These are phyloP conservation scores for Nomada ferruginata DNA, from an alignment of 2,888 invertebrate genomes.

Conservation along the genomic window DNA sequence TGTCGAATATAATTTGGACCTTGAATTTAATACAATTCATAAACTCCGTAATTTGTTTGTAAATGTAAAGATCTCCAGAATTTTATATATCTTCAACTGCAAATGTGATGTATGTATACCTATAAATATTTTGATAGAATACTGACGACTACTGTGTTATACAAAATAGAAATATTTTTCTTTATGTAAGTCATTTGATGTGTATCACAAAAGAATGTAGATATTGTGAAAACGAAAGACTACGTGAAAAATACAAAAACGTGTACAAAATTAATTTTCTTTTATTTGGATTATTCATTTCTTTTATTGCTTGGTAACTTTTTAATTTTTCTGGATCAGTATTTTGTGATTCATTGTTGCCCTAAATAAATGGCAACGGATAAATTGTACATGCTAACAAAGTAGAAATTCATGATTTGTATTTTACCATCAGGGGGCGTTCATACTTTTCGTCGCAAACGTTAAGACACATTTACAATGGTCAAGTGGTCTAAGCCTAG, in stretches of 20 bases:
- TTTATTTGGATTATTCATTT: not conserved
- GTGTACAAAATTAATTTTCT: not conserved
- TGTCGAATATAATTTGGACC: not conserved
- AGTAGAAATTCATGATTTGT: conserved; percentile 6
- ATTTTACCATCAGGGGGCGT: not conserved
- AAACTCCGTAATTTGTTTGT: not conserved
- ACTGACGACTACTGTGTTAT: conserved; percentile 14
- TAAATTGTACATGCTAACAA: not conserved
- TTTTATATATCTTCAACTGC: conserved; percentile 15
- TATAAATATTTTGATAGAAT: conserved; percentile 27
- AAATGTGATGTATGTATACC: conserved; percentile 23
- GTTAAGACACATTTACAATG: conserved; percentile 34
- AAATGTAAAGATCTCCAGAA: conserved; percentile 24
- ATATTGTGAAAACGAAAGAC: conserved; percentile 17
- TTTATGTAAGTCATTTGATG: conserved; percentile 13
- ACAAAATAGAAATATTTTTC: conserved; percentile 17
- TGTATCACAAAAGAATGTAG: not conserved
- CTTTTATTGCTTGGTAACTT: not conserved
- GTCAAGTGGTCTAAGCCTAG: not conserved
- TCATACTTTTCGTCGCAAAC: not conserved
- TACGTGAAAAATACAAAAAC: conserved; percentile 16
- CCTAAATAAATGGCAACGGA: conserved; percentile 27
- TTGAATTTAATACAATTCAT: conserved; percentile 5
- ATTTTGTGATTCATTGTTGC: not conserved
- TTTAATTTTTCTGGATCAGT: not conserved